phyloP scores from a whole-genome alignment of 1,140 invertebrate species.

The Octopus bimaculoides region DNA sequence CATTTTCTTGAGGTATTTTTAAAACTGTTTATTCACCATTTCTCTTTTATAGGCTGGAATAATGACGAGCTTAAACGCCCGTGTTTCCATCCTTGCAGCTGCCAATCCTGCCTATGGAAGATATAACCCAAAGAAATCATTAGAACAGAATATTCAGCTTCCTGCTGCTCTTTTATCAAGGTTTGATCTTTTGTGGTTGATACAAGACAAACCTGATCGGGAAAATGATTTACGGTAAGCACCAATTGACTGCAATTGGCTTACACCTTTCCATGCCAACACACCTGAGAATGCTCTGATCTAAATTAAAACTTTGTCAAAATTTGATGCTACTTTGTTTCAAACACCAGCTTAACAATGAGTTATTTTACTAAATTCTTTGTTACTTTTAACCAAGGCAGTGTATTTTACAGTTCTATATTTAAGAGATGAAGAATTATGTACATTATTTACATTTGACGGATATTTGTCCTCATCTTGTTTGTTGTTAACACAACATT shows the following conservation, averaged over 20 bases:
- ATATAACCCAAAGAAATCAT: conserved; percentile 91
- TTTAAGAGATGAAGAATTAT: too few species aligned
- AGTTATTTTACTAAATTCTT: too few species aligned
- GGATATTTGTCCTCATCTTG: too few species aligned
- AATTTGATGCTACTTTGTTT: too few species aligned
- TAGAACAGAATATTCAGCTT: conserved; percentile 97
- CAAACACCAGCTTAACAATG: too few species aligned
- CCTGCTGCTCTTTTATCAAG: conserved; percentile 96
- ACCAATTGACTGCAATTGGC: background rate
- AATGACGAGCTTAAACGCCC: conserved; percentile 94
- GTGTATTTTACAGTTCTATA: too few species aligned
- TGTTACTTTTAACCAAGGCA: too few species aligned
- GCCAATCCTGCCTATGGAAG: conserved; percentile 96
- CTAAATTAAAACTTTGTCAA: too few species aligned
- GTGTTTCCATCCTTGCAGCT: conserved; percentile 95
- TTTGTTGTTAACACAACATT: too few species aligned
- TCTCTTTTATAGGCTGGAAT: conserved; percentile 79
- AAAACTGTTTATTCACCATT: background rate
- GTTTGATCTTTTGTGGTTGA: conserved; percentile 97
- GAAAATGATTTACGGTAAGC: conserved; percentile 82
- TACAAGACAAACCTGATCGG: conserved; percentile 89
- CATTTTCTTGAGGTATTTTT: background rate
- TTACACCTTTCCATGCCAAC: too few species aligned
- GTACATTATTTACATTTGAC: too few species aligned
- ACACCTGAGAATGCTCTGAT: too few species aligned